Evolutionary conservation across 2,797 vertebrate species (phyloP).

Genomic region (Danio jaintianensis): DNA sequence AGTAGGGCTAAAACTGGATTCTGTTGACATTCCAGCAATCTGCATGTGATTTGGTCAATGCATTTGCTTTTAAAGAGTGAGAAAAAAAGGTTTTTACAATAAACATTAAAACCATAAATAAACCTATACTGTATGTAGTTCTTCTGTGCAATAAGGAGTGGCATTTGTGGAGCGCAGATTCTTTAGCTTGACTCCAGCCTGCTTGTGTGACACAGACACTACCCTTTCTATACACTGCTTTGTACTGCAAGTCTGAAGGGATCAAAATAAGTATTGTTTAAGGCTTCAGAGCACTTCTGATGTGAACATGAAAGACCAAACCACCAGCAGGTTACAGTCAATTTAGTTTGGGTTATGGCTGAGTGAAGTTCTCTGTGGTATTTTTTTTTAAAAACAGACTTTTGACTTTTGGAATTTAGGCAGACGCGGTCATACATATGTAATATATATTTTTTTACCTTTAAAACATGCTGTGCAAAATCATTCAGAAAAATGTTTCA

Average conservation of each 20-base stretch:
- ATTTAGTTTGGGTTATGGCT: conserved; percentile 40
- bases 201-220: conserved; percentile 53
- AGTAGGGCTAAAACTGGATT: too few species aligned
- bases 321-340: conserved; percentile 39
- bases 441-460: background rate
- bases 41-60: too few species aligned
- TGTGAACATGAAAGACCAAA: conserved; percentile 45
- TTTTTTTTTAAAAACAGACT: background rate
- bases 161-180: conserved; percentile 72
- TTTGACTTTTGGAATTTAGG: background rate
- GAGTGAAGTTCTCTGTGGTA: conserved; percentile 19
- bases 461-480: background rate
- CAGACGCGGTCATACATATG: background rate
- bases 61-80: conserved; percentile 22
- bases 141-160: conserved; percentile 75
- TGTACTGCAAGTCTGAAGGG: conserved; percentile 65
- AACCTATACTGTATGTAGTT: conserved; percentile 67
- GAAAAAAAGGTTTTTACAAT: too few species aligned
- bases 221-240: conserved; percentile 65
- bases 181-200: conserved; percentile 56
- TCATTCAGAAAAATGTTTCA: too few species aligned
- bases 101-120: conserved; percentile 69
- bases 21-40: background rate
- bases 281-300: conserved; percentile 58
- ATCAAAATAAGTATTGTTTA: conserved; percentile 66